Base-by-base conservation (phyloP, 2,797 vertebrate genomes). In the Adelosebastes latens region DNA sequence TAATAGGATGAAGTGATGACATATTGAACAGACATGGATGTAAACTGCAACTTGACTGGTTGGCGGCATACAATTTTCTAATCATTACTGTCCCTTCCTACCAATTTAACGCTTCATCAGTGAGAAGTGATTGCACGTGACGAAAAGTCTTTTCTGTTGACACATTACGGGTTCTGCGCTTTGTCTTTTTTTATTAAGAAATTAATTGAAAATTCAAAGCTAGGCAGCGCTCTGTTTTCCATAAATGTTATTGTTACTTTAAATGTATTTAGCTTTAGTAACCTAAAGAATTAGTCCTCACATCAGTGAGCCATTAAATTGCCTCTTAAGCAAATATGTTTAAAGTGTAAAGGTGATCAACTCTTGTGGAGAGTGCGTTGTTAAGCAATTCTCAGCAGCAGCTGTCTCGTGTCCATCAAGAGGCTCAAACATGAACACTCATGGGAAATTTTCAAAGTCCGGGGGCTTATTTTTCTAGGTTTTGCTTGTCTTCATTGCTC, bases 281-380 rank as follows among this genome's bases (percentile, higher is more conserved):
- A 81, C 67, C 75, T 89, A 85, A 90, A 92, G 89, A 89, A 89
- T 88, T 86, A 68, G 73, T 88, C 81, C 72, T 86, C 91, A 93
- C 91, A 87, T 92, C 94, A 93, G 75, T 95, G 93, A 94, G 92
- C 91, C 91, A 89, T 93, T 94, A 95, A 95, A 95, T 95, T 94
- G 90, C 87, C 75, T 91, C 82, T 92, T 88, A 80, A 80, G 72
- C 53, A 83, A 90, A 87, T 84, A 84, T 78, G 32, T 85, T 58
- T 75, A 27, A 64, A 80, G 81, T 65, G 75, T 71, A 64, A 86
- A 84, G 66, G 65, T 6, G 11, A 63, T 76, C 71, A 66, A 16
- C 75, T 60, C 61, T 25, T 46, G 49, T 42, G 58, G 53, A 70
- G 31, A 73, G 70, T 14, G 49, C 64, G 36, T 63, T 60, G 80